These are phyloP conservation scores for Phenganax subtilis DNA, from an alignment of 92 coral and sea anemone species.

Conservation along the genomic window DNA sequence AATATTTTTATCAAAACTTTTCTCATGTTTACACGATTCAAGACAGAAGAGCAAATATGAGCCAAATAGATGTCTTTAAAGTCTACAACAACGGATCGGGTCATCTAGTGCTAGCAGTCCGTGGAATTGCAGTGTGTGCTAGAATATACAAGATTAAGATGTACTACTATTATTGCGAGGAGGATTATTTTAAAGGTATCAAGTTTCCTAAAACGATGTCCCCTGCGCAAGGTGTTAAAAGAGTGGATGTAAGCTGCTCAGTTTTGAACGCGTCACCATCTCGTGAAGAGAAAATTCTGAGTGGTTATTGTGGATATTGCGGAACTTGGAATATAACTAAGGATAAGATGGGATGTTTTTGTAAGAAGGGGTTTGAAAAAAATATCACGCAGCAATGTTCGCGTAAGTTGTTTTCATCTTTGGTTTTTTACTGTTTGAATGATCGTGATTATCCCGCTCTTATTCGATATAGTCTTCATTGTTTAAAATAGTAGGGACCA, in stretches of 20 bases:
- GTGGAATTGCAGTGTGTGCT: slow-evolving; percentile 54
- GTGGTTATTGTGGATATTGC: slow-evolving; percentile 55
- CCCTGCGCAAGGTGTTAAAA: slow-evolving; percentile 38
- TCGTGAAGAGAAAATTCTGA: slow-evolving; percentile 9
- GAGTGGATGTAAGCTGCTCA: slow-evolving; percentile 60
- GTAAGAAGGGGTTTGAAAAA: slow-evolving; percentile 63
- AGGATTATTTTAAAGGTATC: slow-evolving; percentile 44
- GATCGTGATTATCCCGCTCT: no score
- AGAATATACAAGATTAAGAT: slow-evolving; percentile 41
- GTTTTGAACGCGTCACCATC: slow-evolving; percentile 26
- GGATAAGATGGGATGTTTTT: slow-evolving; percentile 49
- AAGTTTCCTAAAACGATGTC: slow-evolving; percentile 60
- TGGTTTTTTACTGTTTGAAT: no score
- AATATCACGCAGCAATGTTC: background rate
- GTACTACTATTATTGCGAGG: slow-evolving; percentile 59
- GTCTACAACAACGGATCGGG: slow-evolving; percentile 10
- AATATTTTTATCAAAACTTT: slow-evolving; percentile 1
- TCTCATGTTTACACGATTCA: background rate
- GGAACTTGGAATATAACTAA: slow-evolving; percentile 65
- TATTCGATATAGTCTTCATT: no score
- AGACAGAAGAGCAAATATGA: background rate
- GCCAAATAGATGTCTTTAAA: background rate
- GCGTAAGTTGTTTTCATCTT: slow-evolving; percentile 8
- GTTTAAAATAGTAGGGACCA: no score
- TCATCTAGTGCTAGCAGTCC: background rate